Evolutionary conservation across 23 tunicate species (phyloP).

Genomic region (Ciona savignyi): DNA sequence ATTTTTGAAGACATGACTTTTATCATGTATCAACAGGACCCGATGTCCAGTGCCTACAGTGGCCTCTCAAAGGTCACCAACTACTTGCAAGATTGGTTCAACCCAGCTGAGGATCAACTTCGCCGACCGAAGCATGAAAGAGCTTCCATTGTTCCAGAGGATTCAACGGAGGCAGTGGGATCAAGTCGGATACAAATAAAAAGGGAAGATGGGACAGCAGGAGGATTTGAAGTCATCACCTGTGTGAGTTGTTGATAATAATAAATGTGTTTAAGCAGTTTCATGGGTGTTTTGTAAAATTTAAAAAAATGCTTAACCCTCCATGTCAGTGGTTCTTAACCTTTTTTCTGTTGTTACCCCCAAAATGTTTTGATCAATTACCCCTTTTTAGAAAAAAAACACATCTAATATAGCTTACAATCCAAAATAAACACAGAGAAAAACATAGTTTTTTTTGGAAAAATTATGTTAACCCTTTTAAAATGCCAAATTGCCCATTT

Average conservation of each 20-base stretch:
- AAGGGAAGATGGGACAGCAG: constrained; percentile 31
- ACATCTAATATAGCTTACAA: no score
- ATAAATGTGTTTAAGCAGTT: not conserved
- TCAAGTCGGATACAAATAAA: constrained; percentile 67
- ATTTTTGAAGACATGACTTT: no score
- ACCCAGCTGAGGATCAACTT: constrained; percentile 32
- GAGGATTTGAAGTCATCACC: constrained; percentile 86
- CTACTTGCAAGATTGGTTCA: constrained; percentile 64
- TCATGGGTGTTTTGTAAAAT: no score
- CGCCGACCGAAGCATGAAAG: constrained; percentile 39
- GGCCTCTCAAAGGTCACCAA: constrained; percentile 72
- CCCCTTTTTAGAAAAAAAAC: no score
- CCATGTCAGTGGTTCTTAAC: no score
- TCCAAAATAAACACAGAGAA: no score
- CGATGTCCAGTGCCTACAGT: constrained; percentile 50
- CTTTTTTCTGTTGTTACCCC: no score
- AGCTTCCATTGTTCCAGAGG: constrained; percentile 15
- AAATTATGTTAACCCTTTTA: no score
- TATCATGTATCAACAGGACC: constrained; percentile 35
- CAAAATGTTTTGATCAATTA: no score
- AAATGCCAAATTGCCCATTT: no score
- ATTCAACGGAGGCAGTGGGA: constrained; percentile 46
- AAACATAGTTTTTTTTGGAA: no score
- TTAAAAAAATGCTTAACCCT: no score
- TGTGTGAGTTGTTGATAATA: constrained; percentile 46